These are phyloP conservation scores for Thumatha senex DNA, from an alignment of 2,888 invertebrate species.

Conservation along the genomic window DNA sequence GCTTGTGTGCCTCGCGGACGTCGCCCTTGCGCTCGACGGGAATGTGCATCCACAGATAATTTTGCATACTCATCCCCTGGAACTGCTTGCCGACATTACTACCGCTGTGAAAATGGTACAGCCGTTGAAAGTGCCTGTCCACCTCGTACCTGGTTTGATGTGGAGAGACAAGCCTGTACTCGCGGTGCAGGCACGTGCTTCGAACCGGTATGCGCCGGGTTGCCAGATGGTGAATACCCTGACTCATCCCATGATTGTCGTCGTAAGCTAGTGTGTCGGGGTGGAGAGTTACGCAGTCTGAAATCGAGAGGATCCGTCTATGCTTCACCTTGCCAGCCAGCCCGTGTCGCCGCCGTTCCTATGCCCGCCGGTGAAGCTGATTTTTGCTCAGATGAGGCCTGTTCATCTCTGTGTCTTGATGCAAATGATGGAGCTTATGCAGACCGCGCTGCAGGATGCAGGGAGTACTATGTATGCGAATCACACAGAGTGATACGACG, in stretches of 20 bases:
- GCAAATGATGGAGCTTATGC: slow-evolving; percentile 83
- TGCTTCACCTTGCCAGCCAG: slow-evolving; percentile 61
- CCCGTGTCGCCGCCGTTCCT: slow-evolving; percentile 67
- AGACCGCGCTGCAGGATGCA: slow-evolving; percentile 79
- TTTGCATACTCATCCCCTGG: slow-evolving; percentile 81
- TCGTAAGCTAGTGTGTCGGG: slow-evolving; percentile 75
- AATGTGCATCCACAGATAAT: slow-evolving; percentile 61
- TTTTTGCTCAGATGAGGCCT: slow-evolving; percentile 75
- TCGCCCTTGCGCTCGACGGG: slow-evolving; percentile 65
- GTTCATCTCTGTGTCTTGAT: slow-evolving; percentile 76
- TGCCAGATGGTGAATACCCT: slow-evolving; percentile 81
- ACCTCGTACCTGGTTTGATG: slow-evolving; percentile 81
- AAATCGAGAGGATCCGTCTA: slow-evolving; percentile 57
- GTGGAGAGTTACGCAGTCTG: slow-evolving; percentile 68
- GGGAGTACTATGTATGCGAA: slow-evolving; percentile 84
- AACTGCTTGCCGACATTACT: slow-evolving; percentile 83
- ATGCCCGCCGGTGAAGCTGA: slow-evolving; percentile 79
- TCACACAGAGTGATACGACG: slow-evolving; percentile 77
- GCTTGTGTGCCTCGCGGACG: slow-evolving; percentile 67
- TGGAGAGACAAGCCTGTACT: slow-evolving; percentile 78
- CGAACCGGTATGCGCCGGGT: slow-evolving; percentile 83
- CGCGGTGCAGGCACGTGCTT: slow-evolving; percentile 82
- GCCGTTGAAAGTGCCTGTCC: slow-evolving; percentile 78
- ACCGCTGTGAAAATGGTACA: slow-evolving; percentile 79
- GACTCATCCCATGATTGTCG: slow-evolving; percentile 84